Evolutionary conservation across 2,888 invertebrate species (phyloP), one percentile per base, ranked within the genome.

Genomic region (Strigamia transsilvanica): DNA sequence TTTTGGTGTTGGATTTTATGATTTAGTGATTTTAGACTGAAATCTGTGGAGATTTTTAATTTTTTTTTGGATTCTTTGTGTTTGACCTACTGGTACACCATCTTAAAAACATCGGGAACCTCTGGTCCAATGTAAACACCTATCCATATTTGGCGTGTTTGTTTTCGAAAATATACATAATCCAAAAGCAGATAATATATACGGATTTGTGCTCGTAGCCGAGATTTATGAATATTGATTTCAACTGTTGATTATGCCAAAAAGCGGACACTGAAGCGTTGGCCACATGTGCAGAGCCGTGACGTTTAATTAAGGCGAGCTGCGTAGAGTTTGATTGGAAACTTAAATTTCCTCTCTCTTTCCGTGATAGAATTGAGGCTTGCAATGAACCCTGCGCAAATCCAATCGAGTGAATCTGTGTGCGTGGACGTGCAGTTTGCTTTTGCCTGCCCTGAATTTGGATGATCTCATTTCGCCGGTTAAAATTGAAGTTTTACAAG

Each of bases 251-350:
- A 46, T 46, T 46, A 46, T 46, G 46, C 46, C 5, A 46, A 38
- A 38, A 38, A 38, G 38, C 38, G 38, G 38, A 38, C 38, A 38
- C 38, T 38, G 9, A 10, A 38, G 6, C 6, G 38, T 38, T 38
- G 38, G 6, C 4, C 56, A 56, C 56, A 56, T 56, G 56, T 56
- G 56, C 56, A 18, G 18, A 13, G 46, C n/a, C 15, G 18, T 56
- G n/a, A 56, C 56, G 56, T 56, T 56, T 56, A 56, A 56, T 56
- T 56, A 56, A 56, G 56, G 56, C 56, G n/a, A 56, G 56, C 56
- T 56, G 56, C 56, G 21, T 1, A 21, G 3, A 56, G 18, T 56
- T 56, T 56, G 56, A 56, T 56, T 56, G 56, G 56, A 56, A 56
- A 56, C 56, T 56, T 56, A 56, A 56, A 56, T 18, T 56, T 56